phyloP scores from a whole-genome alignment of 2,888 invertebrate genomes.

The Arge pagana region DNA sequence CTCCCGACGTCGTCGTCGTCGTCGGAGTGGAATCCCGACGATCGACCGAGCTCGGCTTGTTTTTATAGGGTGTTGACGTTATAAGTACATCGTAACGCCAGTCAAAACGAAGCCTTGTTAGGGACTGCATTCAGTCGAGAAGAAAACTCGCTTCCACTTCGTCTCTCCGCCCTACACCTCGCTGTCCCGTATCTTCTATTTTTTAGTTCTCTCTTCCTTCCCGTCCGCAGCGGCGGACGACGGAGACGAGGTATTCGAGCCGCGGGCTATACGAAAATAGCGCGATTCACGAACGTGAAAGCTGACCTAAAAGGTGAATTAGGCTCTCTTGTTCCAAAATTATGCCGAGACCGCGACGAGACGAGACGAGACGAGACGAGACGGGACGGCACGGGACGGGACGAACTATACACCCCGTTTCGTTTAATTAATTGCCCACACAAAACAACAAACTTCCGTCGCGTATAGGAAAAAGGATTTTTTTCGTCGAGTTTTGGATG shows the following conservation, averaged over 20 bases:
- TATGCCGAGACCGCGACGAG: too few relatives aligned
- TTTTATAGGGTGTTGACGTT: constrained; percentile 22
- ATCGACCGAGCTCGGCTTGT: neutral
- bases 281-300: constrained; percentile 16
- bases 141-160: constrained; percentile 5
- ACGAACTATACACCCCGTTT: constrained; percentile 19
- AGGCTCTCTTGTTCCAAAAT: constrained; percentile 22
- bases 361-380: too few relatives aligned
- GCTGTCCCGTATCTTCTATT: neutral
- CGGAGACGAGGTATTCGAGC: constrained; percentile 11
- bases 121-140: constrained; percentile 18
- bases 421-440: constrained; percentile 21
- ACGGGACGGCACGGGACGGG: too few relatives aligned
- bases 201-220: neutral
- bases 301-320: constrained; percentile 16
- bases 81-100: constrained; percentile 22
- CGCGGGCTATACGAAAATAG: constrained; percentile 17
- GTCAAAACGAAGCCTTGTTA: constrained; percentile 22
- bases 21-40: neutral
- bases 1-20: too few relatives aligned
- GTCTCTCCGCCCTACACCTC: neutral
- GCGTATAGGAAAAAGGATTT: neutral
- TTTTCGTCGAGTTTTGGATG: too few relatives aligned
- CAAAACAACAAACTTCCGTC: constrained; percentile 17
- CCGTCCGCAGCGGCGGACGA: neutral